Conservation (phyloP, 2,113 vertebrate species). For the Camarhynchus parvulus region DNA sequence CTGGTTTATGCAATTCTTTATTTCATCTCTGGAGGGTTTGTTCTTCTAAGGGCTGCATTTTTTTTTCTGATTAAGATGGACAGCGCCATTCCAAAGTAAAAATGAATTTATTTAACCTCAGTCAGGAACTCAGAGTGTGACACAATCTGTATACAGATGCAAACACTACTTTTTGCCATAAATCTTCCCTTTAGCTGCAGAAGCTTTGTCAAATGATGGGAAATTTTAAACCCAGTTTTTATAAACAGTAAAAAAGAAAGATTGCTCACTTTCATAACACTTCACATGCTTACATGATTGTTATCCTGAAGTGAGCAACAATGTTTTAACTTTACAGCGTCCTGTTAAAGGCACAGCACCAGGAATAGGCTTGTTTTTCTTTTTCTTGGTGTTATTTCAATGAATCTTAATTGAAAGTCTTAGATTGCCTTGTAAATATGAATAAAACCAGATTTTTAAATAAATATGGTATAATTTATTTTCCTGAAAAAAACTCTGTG, state of each 20-base stretch:
- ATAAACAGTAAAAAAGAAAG: not conserved
- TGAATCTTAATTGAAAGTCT: not conserved
- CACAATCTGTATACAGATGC: not conserved
- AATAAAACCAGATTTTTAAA: not conserved
- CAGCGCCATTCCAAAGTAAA: not conserved
- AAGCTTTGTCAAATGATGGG: not conserved
- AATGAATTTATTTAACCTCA: not conserved
- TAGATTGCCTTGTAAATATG: not conserved
- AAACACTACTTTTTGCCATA: accelerated
- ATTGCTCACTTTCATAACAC: not conserved
- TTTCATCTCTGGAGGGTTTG: not conserved
- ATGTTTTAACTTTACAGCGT: not conserved
- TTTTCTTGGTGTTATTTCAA: not conserved
- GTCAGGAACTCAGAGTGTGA: not conserved
- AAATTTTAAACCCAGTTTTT: not conserved
- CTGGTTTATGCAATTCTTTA: not conserved
- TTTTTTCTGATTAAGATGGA: not conserved
- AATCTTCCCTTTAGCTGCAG: not conserved
- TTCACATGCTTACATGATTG: not conserved
- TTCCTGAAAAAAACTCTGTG: not conserved
- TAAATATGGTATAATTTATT: not conserved
- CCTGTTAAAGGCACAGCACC: not conserved
- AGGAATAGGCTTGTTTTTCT: not conserved
- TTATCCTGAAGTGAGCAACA: not conserved
- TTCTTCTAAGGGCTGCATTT: not conserved